Evolutionary conservation across 2,113 vertebrate species (phyloP).

Genomic region (Cochlearius cochlearius): DNA sequence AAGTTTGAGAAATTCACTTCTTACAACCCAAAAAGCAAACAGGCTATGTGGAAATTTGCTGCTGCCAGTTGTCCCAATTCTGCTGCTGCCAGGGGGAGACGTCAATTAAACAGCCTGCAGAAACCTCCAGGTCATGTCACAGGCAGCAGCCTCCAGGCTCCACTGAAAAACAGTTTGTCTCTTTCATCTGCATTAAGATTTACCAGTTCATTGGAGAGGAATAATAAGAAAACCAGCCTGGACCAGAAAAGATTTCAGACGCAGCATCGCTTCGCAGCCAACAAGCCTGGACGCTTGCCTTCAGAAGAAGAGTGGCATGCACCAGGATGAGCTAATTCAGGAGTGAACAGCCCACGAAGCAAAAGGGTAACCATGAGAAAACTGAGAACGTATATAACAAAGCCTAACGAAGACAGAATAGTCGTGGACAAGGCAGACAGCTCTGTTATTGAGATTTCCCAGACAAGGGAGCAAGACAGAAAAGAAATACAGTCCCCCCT

Average conservation of each 20-base stretch:
- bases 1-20: not conserved
- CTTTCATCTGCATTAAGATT: not conserved
- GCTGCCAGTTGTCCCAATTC: not conserved
- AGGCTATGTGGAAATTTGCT: rapidly evolving
- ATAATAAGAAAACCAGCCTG: not conserved
- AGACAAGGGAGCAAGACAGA: not conserved
- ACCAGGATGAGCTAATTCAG: not conserved
- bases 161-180: not conserved
- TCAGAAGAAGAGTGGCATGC: not conserved
- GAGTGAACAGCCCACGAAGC: not conserved
- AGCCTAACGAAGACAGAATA: not conserved
- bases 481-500: not conserved
- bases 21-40: not conserved
- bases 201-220: not conserved
- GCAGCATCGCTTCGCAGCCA: not conserved
- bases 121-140: rapidly evolving
- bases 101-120: not conserved
- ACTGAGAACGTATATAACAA: rapidly evolving
- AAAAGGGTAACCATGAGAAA: not conserved
- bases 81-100: not conserved
- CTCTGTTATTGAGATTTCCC: not conserved
- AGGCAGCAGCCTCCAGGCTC: not conserved
- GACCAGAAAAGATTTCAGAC: not conserved
- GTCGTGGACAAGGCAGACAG: not conserved
- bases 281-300: not conserved